phyloP scores from a whole-genome alignment of 30 jellyfish, hydroid and myxozoan species.

The Phacellophora camtschatica region DNA sequence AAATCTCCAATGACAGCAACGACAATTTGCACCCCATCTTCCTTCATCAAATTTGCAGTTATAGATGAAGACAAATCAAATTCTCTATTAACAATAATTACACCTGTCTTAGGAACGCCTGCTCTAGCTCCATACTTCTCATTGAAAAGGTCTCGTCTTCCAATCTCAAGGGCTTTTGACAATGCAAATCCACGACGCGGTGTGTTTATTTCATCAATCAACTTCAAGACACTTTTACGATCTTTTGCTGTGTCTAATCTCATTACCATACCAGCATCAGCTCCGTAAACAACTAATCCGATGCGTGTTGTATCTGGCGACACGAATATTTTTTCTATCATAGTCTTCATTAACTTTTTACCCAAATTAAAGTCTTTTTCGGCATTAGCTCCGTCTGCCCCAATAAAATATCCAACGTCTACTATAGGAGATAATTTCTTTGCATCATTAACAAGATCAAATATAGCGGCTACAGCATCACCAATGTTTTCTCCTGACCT shows the following conservation, averaged over 20 bases:
- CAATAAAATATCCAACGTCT: conserved; percentile 67
- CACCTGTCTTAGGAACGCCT: conserved; percentile 48
- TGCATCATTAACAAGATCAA: background rate
- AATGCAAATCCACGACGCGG: conserved; percentile 19
- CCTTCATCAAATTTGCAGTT: background rate
- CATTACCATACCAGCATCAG: conserved; percentile 26
- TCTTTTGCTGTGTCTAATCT: background rate
- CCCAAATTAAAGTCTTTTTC: conserved; percentile 1
- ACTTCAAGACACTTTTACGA: background rate
- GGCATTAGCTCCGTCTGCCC: conserved; percentile 38
- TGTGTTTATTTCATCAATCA: background rate
- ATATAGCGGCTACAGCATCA: background rate
- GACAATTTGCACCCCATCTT: conserved; percentile 35
- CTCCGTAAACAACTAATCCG: conserved; percentile 45
- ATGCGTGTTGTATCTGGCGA: conserved; percentile 19
- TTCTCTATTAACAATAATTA: conserved; percentile 44
- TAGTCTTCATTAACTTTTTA: background rate
- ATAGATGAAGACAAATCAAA: background rate
- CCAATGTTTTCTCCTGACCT: background rate
- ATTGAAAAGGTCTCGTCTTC: conserved; percentile 11
- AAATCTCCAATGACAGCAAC: background rate
- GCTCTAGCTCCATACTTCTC: conserved; percentile 37
- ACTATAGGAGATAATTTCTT: background rate
- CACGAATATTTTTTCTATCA: background rate
- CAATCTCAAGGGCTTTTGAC: conserved; percentile 23